Conservation (phyloP, 1,140 invertebrate species). For the Aphaenogaster rudis region DNA sequence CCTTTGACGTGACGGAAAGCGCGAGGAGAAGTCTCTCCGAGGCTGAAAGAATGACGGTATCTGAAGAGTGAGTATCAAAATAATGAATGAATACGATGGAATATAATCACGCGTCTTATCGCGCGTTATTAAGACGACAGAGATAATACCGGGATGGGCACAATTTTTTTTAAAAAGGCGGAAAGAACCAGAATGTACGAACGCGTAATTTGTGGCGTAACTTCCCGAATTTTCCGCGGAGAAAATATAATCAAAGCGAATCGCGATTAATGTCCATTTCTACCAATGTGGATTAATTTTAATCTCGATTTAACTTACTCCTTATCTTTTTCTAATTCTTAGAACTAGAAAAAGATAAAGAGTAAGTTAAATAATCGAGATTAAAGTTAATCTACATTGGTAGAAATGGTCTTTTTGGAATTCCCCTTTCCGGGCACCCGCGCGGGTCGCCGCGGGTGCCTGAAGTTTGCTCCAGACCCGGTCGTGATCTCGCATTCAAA, state of each 20-base stretch:
- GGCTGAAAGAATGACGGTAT: slow-evolving; percentile 79
- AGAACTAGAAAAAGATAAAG: too few species aligned
- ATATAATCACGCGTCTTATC: neutral
- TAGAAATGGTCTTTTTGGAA: neutral
- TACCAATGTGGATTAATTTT: too few species aligned
- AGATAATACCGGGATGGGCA: neutral
- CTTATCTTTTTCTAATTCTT: too few species aligned
- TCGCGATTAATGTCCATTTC: neutral
- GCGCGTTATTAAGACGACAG: neutral
- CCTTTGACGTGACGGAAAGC: neutral
- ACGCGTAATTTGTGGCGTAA: too few species aligned
- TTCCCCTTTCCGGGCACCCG: neutral
- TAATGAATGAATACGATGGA: neutral
- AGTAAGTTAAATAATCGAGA: too few species aligned
- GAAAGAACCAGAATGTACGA: neutral
- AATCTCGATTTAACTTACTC: too few species aligned
- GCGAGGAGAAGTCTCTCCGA: neutral
- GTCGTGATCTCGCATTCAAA: neutral
- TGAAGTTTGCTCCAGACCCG: neutral
- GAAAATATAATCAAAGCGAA: too few species aligned
- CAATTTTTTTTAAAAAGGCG: too few species aligned
- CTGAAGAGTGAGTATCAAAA: slow-evolving; percentile 79
- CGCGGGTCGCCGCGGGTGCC: neutral
- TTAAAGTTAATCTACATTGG: too few species aligned
- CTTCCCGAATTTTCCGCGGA: too few species aligned